phyloP scores from a whole-genome alignment of 30 jellyfish, hydroid and myxozoan genomes.

The Mastigias papua region DNA sequence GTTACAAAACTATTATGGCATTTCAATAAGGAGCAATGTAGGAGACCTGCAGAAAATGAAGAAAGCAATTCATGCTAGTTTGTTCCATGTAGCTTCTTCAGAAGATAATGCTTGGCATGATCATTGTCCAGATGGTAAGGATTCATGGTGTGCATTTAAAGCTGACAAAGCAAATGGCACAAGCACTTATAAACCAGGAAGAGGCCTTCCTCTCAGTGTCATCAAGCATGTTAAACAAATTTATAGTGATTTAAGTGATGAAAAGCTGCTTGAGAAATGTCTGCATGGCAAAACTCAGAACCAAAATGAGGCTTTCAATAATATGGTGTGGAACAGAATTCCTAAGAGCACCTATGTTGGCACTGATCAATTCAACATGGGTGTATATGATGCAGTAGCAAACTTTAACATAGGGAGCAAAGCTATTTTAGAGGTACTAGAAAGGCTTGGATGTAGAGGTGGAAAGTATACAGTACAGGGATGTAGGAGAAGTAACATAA shows the following conservation, averaged over 20 bases:
- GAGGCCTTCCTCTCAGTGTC: conserved; percentile 44
- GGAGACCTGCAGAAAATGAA: conserved; percentile 40
- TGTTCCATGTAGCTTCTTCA: conserved; percentile 53
- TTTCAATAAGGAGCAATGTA: conserved; percentile 48
- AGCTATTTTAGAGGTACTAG: neutral
- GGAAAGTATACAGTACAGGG: conserved; percentile 15
- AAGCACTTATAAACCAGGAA: conserved; percentile 45
- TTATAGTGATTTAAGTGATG: neutral
- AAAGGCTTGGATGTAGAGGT: neutral
- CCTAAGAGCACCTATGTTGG: conserved; percentile 49
- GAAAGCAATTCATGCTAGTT: conserved; percentile 43
- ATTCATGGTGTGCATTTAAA: conserved; percentile 54
- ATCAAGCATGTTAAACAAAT: conserved; percentile 22
- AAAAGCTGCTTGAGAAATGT: conserved; percentile 4
- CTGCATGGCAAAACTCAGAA: conserved; percentile 60
- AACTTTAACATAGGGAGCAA: conserved; percentile 14
- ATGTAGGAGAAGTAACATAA: neutral
- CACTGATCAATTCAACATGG: conserved; percentile 3
- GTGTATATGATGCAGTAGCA: conserved; percentile 44
- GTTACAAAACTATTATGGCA: conserved; percentile 35
- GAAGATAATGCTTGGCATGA: conserved; percentile 26
- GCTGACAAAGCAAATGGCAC: conserved; percentile 3
- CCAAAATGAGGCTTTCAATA: conserved; percentile 37
- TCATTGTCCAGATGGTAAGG: conserved; percentile 63
- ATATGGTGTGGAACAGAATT: conserved; percentile 39